These are phyloP conservation scores for Alexandromys fortis DNA, from an alignment of 2,113 vertebrate species.

Conservation along the genomic window DNA sequence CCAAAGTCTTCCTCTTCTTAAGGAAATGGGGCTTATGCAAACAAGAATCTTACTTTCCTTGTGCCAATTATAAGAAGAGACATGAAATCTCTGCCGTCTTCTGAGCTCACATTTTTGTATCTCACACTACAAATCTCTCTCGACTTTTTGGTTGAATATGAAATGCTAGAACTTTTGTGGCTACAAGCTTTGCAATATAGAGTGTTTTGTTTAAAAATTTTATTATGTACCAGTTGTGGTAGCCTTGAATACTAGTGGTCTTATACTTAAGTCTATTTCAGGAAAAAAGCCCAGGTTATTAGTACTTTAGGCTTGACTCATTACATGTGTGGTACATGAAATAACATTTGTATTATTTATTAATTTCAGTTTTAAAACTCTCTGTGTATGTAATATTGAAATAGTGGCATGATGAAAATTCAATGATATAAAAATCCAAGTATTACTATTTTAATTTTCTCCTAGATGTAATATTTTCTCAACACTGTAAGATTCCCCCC, in stretches of 20 bases:
- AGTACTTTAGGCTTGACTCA: neutral
- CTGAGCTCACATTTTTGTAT: neutral
- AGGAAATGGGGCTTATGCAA: neutral
- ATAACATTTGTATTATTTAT: neutral
- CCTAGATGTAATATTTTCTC: neutral
- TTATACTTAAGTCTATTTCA: slow-evolving; percentile 15
- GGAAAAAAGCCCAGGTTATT: neutral
- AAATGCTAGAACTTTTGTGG: neutral
- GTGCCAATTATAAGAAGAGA: neutral
- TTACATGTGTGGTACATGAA: neutral
- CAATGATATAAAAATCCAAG: neutral
- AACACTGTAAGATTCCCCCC: neutral
- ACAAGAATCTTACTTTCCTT: neutral
- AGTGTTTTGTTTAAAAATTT: neutral
- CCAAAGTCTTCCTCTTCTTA: neutral
- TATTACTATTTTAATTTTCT: slow-evolving; percentile 8
- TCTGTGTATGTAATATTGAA: neutral
- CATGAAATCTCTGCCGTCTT: neutral
- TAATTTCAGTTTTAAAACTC: neutral
- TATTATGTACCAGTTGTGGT: neutral
- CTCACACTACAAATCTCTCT: neutral
- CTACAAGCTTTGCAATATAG: neutral
- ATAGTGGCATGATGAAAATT: neutral
- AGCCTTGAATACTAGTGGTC: neutral
- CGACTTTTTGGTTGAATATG: neutral